phyloP scores from a whole-genome alignment of 2,888 invertebrate genomes.

The Dynastes grantii region DNA sequence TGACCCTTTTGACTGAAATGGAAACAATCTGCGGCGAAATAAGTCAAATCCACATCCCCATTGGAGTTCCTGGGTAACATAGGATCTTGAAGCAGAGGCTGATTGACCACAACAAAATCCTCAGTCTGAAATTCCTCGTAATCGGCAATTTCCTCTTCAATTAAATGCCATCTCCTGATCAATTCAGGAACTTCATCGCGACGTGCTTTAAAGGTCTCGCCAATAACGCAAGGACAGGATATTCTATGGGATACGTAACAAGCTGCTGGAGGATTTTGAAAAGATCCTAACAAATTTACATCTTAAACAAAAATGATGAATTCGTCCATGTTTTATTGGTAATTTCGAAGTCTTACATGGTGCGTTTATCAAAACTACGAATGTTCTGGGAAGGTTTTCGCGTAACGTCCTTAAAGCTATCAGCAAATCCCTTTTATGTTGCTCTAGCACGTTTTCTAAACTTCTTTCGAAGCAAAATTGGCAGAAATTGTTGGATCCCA shows the following conservation, averaged over 20 bases:
- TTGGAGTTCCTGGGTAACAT: constrained; percentile 68
- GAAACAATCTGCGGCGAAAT: constrained; percentile 76
- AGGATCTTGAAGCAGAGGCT: constrained; percentile 71
- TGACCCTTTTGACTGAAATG: constrained; percentile 77
- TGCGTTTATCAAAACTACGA: constrained; percentile 73
- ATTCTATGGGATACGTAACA: constrained; percentile 70
- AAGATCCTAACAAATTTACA: constrained; percentile 68
- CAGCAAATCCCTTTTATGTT: constrained; percentile 72
- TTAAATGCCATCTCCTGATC: constrained; percentile 73
- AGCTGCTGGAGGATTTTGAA: constrained; percentile 66
- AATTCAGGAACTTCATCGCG: constrained; percentile 68
- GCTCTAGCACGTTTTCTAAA: constrained; percentile 67
- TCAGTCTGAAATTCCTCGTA: constrained; percentile 71
- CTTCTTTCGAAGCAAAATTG: constrained; percentile 72
- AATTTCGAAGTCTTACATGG: constrained; percentile 68
- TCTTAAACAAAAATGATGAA: constrained; percentile 61
- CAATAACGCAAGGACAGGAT: constrained; percentile 76
- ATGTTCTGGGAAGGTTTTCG: constrained; percentile 75
- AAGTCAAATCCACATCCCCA: constrained; percentile 71
- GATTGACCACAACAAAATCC: constrained; percentile 75
- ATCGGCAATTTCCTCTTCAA: constrained; percentile 72
- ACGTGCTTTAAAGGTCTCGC: constrained; percentile 63
- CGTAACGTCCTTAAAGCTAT: constrained; percentile 72
- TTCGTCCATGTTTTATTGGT: background rate
- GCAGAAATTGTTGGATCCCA: constrained; percentile 79